A percentile compares a stretch with the other conserved stretches of the same genome.
Evolutionary conservation across 1,140 invertebrate species (phyloP).

Genomic region (Cheumatopsyche charites): DNA sequence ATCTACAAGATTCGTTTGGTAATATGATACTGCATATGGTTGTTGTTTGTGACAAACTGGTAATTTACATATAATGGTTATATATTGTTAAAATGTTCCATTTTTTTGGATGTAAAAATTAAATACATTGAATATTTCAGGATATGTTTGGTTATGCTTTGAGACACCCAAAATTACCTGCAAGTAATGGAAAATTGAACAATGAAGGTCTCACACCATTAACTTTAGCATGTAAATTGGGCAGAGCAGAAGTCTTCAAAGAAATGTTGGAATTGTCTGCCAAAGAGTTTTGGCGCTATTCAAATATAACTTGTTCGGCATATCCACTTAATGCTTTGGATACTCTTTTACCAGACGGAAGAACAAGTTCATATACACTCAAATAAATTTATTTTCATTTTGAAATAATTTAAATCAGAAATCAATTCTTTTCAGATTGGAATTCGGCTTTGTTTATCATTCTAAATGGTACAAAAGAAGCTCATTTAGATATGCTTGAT

Average conservation of each 20-base stretch:
- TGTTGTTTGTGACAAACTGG: slow-evolving; percentile 94
- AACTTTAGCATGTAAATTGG: slow-evolving; percentile 94
- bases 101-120: background rate
- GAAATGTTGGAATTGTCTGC: slow-evolving; percentile 97
- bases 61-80: slow-evolving; percentile 58
- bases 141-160: slow-evolving; percentile 98
- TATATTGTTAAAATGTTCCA: background rate
- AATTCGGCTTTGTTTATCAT: slow-evolving; percentile 98
- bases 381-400: slow-evolving; percentile 4
- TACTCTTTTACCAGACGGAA: slow-evolving; percentile 90
- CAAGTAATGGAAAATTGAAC: slow-evolving; percentile 88
- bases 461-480: slow-evolving; percentile 94
- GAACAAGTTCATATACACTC: slow-evolving; percentile 78
- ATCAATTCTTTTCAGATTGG: slow-evolving; percentile 78
- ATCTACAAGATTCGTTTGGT: slow-evolving; percentile 88
- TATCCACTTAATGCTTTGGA: slow-evolving; percentile 96
- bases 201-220: slow-evolving; percentile 91
- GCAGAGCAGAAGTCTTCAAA: slow-evolving; percentile 92
- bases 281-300: slow-evolving; percentile 97
- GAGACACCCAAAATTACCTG: slow-evolving; percentile 89
- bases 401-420: slow-evolving; percentile 24
- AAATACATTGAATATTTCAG: slow-evolving; percentile 62
- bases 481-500: slow-evolving; percentile 98
- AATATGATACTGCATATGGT: slow-evolving; percentile 99
- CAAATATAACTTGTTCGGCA: slow-evolving; percentile 98